Conservation (phyloP, 2,113 vertebrate genomes). For the Callipepla californica region DNA sequence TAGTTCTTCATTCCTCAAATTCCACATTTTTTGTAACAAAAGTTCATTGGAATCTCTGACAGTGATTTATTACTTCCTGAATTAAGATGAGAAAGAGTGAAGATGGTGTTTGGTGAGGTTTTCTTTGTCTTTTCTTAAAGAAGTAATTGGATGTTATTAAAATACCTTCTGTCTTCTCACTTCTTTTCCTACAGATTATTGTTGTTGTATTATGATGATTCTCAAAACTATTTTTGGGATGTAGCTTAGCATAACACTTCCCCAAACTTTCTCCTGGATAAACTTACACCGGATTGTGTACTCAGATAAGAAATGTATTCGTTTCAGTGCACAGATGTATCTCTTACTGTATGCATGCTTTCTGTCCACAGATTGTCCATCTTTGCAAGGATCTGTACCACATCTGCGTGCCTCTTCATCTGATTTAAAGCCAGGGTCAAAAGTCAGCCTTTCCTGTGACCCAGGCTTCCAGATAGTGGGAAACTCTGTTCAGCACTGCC, state of each 20-base stretch:
- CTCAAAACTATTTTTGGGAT: not conserved
- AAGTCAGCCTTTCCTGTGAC: conserved; percentile 91
- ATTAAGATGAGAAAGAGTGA: conserved; percentile 35
- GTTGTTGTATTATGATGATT: not conserved
- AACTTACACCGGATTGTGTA: not conserved
- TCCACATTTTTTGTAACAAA: conserved; percentile 23
- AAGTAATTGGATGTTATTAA: not conserved
- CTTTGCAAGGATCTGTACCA: conserved; percentile 84
- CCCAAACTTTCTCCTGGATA: not conserved
- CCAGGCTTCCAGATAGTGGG: conserved; percentile 95
- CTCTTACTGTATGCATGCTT: conserved; percentile 19
- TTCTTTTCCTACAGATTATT: not conserved
- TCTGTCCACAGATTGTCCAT: conserved; percentile 87
- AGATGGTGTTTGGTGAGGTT: not conserved
- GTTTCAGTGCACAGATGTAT: not conserved
- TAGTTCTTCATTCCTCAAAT: conserved; percentile 46
- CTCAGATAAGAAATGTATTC: not conserved
- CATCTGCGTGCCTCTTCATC: conserved; percentile 83
- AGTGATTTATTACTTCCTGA: conserved; percentile 65
- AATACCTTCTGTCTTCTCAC: not conserved
- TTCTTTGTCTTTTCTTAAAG: not conserved
- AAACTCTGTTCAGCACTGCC: conserved; percentile 89
- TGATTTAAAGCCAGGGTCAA: conserved; percentile 88
- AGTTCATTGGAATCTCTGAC: conserved; percentile 43
- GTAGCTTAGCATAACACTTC: not conserved